Evolutionary conservation across 2,888 invertebrate species (phyloP).

Genomic region (Laspeyria flexula): DNA sequence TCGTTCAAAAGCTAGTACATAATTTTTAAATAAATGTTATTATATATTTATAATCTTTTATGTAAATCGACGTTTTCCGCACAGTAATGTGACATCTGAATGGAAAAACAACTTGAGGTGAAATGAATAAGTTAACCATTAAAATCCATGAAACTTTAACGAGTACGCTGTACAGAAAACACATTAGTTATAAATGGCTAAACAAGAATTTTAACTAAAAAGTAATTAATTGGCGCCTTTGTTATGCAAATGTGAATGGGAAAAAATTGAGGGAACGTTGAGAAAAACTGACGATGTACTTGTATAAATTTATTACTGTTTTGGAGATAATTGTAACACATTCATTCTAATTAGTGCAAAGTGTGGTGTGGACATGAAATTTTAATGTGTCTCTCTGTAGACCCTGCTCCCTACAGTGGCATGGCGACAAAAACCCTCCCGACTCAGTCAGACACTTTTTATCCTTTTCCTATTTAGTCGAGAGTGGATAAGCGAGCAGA

Average conservation of each 20-base stretch:
- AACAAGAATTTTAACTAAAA: slow-evolving; percentile 33
- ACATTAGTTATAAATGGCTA: slow-evolving; percentile 25
- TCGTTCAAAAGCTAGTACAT: no score
- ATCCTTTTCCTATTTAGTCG: slow-evolving; percentile 32
- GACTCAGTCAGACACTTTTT: slow-evolving; percentile 34
- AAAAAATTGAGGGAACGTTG: slow-evolving; percentile 19
- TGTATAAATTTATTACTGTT: slow-evolving; percentile 27
- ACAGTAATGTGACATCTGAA: slow-evolving; percentile 41
- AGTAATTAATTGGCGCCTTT: slow-evolving; percentile 34
- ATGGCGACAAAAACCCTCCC: slow-evolving; percentile 48
- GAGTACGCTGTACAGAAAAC: slow-evolving; percentile 17
- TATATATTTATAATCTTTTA: slow-evolving; percentile 58
- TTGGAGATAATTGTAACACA: slow-evolving; percentile 21
- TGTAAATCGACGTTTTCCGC: slow-evolving; percentile 51
- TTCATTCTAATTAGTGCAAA: slow-evolving; percentile 29
- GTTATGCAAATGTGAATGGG: slow-evolving; percentile 37
- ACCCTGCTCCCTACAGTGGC: slow-evolving; percentile 13
- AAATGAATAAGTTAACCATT: slow-evolving; percentile 27
- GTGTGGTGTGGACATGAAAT: slow-evolving; percentile 42
- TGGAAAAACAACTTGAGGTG: slow-evolving; percentile 31
- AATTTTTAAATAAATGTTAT: slow-evolving; percentile 48
- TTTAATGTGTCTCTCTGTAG: slow-evolving; percentile 51
- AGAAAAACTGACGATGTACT: slow-evolving; percentile 18
- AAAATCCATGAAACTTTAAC: slow-evolving; percentile 12
- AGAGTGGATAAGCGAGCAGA: slow-evolving; percentile 41